Evolutionary conservation across 92 coral and sea anemone species (phyloP), one percentile per base, ranked within the genome.

Genomic region (Porites evermanni): DNA sequence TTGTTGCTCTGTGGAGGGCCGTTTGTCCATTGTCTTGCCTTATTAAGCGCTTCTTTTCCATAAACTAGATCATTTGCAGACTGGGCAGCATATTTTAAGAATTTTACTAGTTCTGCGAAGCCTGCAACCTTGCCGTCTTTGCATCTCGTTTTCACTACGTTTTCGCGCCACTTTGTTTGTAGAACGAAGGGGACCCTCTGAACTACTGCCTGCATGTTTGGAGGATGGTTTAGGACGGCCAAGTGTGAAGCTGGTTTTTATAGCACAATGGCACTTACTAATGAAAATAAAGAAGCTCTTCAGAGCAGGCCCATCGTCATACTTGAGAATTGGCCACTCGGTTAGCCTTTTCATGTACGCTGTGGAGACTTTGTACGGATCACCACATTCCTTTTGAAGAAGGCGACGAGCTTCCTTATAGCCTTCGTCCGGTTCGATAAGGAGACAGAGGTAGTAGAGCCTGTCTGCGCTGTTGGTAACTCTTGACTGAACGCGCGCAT

Each of bases 211-310:
- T 92, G 93, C 89, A 90, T 44, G 74, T 90, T 79, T 20, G 88
- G 93, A 14, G 93, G 79, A 72, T 93, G 96, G 60, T 91, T 86
- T 20, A 93, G 88, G 38, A 93, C 90, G 7, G 77, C 77, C 88
- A 93, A 12, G 68, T 90, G 88, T 20, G 90, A 24, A 38, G 19
- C 88, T 91, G 67, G 81, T 82, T 72, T 58, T 84, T 92, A 93
- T 93, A 4, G 94, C 93, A 53, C 67, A 26, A 79, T 88, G 86
- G 74, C 89, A 91, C 73, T 93, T 93, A 20, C 21, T 93, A 16
- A 93, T 68, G 72, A 78, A 79, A 51, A 79, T 8, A 16, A 2
- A 79, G 11, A 79, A 81, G 53, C 87, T 59, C 83, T 87, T 91
- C 79, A 93, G 77, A 26, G 91, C 92, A 18, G 56, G 78, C 10